Percentiles rank a stretch among this genome's conserved stretches.
phyloP scores from a whole-genome alignment of 2,797 vertebrate genomes.

The Coccyzus lansbergi region DNA sequence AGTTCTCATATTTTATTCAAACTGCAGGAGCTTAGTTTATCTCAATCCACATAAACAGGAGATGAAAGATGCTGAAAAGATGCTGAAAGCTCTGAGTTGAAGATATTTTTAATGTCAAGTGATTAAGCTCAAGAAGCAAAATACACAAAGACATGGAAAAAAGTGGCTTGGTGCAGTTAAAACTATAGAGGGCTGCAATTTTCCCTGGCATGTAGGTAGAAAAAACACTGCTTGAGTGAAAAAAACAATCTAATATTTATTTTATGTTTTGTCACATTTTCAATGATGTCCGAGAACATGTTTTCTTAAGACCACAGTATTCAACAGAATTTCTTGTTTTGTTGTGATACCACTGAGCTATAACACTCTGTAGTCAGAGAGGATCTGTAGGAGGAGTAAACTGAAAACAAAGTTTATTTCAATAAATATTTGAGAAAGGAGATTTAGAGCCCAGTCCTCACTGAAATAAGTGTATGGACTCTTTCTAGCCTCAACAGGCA shows the following conservation, averaged over 20 bases:
- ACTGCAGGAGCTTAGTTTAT: neutral
- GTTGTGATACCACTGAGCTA: neutral
- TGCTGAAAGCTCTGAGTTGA: neutral
- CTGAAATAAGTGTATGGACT: neutral
- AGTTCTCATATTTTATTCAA: neutral
- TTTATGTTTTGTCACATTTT: neutral
- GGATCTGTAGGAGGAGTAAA: neutral
- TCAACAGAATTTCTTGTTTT: neutral
- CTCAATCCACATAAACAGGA: neutral
- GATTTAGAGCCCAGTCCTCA: neutral
- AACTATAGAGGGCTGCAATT: neutral
- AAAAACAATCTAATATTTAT: neutral
- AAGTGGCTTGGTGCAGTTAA: neutral
- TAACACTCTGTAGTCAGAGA: neutral
- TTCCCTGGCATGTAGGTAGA: neutral
- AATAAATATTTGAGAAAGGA: neutral
- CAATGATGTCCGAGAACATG: neutral
- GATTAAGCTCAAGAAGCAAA: neutral
- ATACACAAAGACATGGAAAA: neutral
- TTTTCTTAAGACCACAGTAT: neutral
- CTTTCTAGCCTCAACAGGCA: neutral
- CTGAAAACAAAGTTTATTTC: neutral
- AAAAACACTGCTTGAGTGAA: neutral
- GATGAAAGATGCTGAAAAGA: neutral
- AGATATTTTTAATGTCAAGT: neutral